Percentiles rank a stretch among this genome's conserved stretches.
These are phyloP conservation scores for Drosophila prosaltans DNA, from an alignment of 1,140 invertebrate species.

Conservation along the genomic window DNA sequence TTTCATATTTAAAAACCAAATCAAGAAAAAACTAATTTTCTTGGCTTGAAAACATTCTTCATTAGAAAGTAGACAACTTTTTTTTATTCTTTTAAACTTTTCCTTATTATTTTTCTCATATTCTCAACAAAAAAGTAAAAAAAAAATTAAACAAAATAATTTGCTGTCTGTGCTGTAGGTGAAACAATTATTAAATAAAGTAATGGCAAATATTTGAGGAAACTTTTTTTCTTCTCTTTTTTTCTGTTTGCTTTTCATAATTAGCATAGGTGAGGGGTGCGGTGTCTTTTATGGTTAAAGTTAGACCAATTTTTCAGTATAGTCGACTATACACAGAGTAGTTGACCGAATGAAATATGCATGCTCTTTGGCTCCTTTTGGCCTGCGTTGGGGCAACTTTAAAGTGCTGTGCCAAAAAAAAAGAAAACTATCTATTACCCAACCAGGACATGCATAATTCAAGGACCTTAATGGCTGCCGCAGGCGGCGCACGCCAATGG, in stretches of 20 bases:
- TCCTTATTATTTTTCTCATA: too few species aligned
- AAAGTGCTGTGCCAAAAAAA: conserved; percentile 12
- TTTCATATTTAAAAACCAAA: too few species aligned
- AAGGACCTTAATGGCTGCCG: conserved; percentile 39
- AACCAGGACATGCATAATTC: conserved; percentile 55
- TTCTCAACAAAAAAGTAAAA: too few species aligned
- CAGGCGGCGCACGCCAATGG: conserved; percentile 3
- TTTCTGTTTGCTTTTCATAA: too few species aligned
- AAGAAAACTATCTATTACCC: conserved; percentile 32
- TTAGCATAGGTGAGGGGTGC: background rate
- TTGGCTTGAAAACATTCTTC: too few species aligned
- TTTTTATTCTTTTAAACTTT: too few species aligned
- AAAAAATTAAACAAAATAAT: too few species aligned
- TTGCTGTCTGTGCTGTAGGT: too few species aligned
- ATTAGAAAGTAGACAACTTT: too few species aligned
- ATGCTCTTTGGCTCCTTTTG: conserved; percentile 7
- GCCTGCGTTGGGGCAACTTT: conserved; percentile 6
- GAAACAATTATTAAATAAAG: too few species aligned
- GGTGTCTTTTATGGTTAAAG: background rate
- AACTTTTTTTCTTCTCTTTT: too few species aligned
- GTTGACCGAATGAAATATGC: conserved; percentile 19
- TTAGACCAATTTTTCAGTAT: conserved; percentile 1
- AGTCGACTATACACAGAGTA: background rate
- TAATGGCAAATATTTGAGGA: background rate
- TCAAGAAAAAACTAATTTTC: too few species aligned